phyloP scores from a whole-genome alignment of 2,888 invertebrate species.

The Cantharis rufa region DNA sequence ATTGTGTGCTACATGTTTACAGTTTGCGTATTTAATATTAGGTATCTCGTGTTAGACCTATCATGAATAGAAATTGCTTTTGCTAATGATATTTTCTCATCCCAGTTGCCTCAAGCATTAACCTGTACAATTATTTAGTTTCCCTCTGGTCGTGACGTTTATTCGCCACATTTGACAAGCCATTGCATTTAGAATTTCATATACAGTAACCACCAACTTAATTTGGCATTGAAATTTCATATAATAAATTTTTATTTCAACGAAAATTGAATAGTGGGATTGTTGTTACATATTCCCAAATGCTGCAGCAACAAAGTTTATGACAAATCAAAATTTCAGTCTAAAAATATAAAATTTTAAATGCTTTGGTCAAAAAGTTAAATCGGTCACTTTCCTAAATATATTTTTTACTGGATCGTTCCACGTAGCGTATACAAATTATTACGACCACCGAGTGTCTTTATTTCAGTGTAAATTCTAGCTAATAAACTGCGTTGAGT shows the following conservation, averaged over 20 bases:
- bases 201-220: not conserved
- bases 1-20: not conserved
- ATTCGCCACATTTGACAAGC: constrained; percentile 20
- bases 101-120: constrained; percentile 14
- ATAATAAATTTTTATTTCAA: not conserved
- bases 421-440: not conserved
- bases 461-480: not conserved
- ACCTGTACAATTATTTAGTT: constrained; percentile 33
- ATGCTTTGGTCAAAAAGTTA: no score
- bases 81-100: constrained; percentile 21
- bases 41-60: constrained; percentile 17
- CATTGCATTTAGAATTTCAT: not conserved
- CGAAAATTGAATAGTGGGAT: not conserved
- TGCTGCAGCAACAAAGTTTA: no score
- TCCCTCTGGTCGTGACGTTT: constrained; percentile 26
- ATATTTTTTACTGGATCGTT: not conserved
- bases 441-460: not conserved
- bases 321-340: no score
- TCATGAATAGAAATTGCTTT: constrained; percentile 31
- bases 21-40: constrained; percentile 11
- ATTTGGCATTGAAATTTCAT: not conserved
- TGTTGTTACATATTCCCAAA: not conserved
- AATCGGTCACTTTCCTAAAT: not conserved
- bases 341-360: no score
- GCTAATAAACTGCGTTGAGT: not conserved